Base-by-base conservation (phyloP, 1,140 invertebrate genomes). In the Lucilia cuprina region DNA sequence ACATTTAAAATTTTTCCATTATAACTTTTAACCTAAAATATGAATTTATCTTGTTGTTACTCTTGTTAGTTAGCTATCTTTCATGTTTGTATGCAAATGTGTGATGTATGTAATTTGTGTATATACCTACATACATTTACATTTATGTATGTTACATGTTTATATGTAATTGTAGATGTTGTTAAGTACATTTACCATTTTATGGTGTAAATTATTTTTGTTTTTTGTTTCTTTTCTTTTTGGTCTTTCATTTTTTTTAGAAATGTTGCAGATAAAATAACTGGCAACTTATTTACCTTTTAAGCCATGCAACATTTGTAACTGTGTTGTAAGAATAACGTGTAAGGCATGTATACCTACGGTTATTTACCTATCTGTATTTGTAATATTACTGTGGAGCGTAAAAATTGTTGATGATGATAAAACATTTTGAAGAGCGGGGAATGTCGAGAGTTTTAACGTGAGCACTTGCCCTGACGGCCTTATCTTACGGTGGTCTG, bases 1-100 rank as follows among this genome's bases (percentile, higher is more conserved):
- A 70, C 65, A 70, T 70, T 70, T 70, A 25, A 70, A 70, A 21
- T 70, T 70, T n/a, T 70, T 70, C 65, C 65, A 70, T 70, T 70
- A 70, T 21, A 70, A 70, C 19, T 70, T 70, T 70, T 70, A 21
- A 70, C 65, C n/a, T 70, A 9, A 70, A 70, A 21, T 70, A 21
- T 41, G 41, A 41, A 17, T 70, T 70, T 12, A 70, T 70, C n/a
- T 19, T 21, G 19, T 12, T 25, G 19, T 70, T 70, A 25, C 25
- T 70, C n/a, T 21, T 25, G n/a, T 70, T 70, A 19, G 50, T 9
- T 21, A 8, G 65, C 19, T 10, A 21, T 21, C 25, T 21, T 25
- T 0, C 7, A 21, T 70, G 19, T 70, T 25, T 9, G 7, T 21
- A 25, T 12, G 19, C 2, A 21, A 12, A 3, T 30, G 25, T 30